These are phyloP conservation scores for Euwallacea similis DNA, from an alignment of 1,140 invertebrate genomes.

Conservation along the genomic window DNA sequence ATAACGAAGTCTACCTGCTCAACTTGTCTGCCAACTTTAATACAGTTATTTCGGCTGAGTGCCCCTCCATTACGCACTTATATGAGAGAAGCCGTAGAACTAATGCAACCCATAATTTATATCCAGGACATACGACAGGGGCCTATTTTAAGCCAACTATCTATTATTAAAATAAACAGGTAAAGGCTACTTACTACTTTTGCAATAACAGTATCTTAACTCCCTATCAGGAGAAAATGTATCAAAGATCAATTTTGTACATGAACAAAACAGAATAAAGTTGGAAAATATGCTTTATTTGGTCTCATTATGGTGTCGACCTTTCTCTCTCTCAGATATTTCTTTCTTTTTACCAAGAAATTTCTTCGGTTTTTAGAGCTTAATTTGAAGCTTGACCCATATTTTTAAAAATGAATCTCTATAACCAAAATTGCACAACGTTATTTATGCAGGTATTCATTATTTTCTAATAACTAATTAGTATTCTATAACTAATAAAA, in stretches of 20 bases:
- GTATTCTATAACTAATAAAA: too few species aligned
- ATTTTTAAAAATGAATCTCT: too few species aligned
- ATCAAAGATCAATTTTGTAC: not conserved
- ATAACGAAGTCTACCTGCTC: too few species aligned
- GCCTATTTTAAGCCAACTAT: not conserved
- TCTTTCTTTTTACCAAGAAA: not conserved
- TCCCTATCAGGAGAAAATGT: not conserved
- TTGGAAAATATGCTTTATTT: not conserved
- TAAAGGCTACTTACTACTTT: not conserved
- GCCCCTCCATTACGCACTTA: not conserved
- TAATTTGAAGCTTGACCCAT: too few species aligned
- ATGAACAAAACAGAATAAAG: not conserved
- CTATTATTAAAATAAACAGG: constrained; percentile 15
- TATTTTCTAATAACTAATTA: too few species aligned
- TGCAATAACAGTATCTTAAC: not conserved
- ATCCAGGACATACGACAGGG: not conserved
- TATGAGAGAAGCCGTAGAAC: not conserved
- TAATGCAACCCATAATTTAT: not conserved
- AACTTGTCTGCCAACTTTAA: too few species aligned
- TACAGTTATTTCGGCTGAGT: not conserved
- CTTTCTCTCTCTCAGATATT: not conserved
- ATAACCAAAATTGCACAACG: too few species aligned
- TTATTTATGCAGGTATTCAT: too few species aligned
- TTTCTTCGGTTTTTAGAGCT: not conserved
- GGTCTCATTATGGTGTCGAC: too few species aligned